These are phyloP conservation scores for Canis aureus DNA, from an alignment of 2,113 vertebrate species.

Conservation along the genomic window DNA sequence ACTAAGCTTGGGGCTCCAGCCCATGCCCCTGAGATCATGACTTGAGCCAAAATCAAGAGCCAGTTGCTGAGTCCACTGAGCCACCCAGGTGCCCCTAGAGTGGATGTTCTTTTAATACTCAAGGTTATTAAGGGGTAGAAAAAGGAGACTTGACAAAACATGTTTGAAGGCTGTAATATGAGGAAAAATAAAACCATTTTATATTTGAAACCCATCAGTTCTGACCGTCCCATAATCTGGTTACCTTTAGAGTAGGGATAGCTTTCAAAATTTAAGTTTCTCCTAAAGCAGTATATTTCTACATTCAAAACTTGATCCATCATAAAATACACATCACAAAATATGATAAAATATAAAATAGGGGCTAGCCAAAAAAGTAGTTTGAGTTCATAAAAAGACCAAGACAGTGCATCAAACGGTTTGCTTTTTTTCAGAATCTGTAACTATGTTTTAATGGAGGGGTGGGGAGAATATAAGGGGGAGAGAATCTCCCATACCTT, in stretches of 20 bases:
- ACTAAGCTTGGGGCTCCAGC: neutral
- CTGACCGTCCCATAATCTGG: neutral
- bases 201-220: neutral
- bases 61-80: neutral
- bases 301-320: neutral
- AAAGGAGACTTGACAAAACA: neutral
- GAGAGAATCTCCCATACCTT: neutral
- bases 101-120: neutral
- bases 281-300: neutral
- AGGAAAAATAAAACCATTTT: neutral
- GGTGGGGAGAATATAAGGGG: accelerated
- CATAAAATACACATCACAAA: neutral
- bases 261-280: neutral
- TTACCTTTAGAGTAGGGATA: neutral
- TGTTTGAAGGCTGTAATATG: neutral
- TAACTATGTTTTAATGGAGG: neutral
- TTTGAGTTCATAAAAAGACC: neutral
- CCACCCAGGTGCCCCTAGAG: neutral
- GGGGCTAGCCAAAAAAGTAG: neutral
- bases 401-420: neutral
- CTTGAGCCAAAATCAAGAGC: neutral
- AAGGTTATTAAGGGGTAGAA: neutral
- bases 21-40: neutral
- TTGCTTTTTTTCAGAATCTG: neutral
- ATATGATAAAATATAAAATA: neutral